These are phyloP conservation scores for Sebastes glaucus DNA, from an alignment of 2,797 vertebrate genomes.

Conservation along the genomic window DNA sequence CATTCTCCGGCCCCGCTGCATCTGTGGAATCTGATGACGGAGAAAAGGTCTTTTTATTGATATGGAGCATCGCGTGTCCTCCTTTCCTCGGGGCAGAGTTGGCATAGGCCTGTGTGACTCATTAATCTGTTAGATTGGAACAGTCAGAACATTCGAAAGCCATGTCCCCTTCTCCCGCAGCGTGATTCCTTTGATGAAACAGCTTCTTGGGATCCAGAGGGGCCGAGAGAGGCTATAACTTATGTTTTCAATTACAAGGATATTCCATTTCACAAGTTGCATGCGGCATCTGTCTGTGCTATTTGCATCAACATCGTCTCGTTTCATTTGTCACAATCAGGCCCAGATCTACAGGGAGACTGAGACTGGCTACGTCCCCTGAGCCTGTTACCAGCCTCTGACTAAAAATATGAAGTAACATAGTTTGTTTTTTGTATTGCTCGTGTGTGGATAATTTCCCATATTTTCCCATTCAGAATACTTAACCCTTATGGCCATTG, in stretches of 20 bases:
- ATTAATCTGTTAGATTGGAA: constrained; percentile 83
- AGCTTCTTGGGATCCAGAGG: constrained; percentile 51
- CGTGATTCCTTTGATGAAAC: constrained; percentile 73
- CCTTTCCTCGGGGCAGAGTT: constrained; percentile 67
- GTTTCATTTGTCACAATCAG: constrained; percentile 58
- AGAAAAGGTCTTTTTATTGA: constrained; percentile 71
- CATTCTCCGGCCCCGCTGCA: constrained; percentile 44
- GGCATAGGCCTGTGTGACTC: constrained; percentile 67
- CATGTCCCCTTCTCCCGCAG: constrained; percentile 56
- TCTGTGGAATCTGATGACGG: constrained; percentile 53
- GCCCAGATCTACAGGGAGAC: constrained; percentile 13
- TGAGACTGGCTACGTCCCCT: not conserved
- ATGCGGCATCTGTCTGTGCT: constrained; percentile 40
- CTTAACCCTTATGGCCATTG: not conserved
- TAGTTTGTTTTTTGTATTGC: not conserved
- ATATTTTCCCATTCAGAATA: not conserved
- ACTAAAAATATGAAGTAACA: not conserved
- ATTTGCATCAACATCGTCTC: constrained; percentile 48
- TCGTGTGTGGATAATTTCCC: not conserved
- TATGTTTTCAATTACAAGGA: constrained; percentile 74
- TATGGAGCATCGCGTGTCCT: constrained; percentile 67
- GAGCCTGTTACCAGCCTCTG: not conserved
- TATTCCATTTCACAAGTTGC: constrained; percentile 66
- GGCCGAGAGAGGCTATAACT: constrained; percentile 60
- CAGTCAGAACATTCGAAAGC: constrained; percentile 75